These are phyloP conservation scores for Argyra leucocephala DNA, from an alignment of 2,888 invertebrate species.

Conservation along the genomic window DNA sequence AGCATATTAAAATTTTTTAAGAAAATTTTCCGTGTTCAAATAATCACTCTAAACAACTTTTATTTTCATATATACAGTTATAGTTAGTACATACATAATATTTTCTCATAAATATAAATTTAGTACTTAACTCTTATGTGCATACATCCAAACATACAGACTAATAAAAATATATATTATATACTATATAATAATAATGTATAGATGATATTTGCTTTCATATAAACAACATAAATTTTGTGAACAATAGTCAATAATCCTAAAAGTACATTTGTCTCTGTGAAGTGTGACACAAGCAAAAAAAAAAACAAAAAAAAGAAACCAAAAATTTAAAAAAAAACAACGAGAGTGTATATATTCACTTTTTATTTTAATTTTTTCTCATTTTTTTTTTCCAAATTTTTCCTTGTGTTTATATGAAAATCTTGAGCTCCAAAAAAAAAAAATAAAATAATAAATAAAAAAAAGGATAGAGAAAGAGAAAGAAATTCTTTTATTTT, in stretches of 20 bases:
- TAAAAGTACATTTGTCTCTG: constrained; percentile 1
- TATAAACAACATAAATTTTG: background rate
- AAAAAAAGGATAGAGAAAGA: background rate
- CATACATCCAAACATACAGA: background rate
- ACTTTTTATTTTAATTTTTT: background rate
- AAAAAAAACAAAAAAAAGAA: background rate
- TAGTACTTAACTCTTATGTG: too few relatives aligned
- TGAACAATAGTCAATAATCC: background rate
- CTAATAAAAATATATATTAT: too few relatives aligned
- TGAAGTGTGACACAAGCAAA: background rate
- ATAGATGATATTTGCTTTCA: background rate
- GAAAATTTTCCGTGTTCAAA: too few relatives aligned
- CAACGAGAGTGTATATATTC: too few relatives aligned
- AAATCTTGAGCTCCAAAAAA: background rate
- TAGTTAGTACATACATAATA: too few relatives aligned
- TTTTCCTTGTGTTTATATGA: background rate
- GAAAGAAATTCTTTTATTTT: background rate
- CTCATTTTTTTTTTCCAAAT: background rate
- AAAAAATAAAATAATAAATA: too few relatives aligned
- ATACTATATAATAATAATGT: too few relatives aligned
- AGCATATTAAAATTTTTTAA: too few relatives aligned
- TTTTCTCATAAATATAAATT: too few relatives aligned
- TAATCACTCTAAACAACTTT: too few relatives aligned
- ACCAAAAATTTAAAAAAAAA: too few relatives aligned
- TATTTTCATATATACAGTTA: too few relatives aligned